Conservation (phyloP, 2,797 vertebrate genomes). For the Molossus molossus region DNA sequence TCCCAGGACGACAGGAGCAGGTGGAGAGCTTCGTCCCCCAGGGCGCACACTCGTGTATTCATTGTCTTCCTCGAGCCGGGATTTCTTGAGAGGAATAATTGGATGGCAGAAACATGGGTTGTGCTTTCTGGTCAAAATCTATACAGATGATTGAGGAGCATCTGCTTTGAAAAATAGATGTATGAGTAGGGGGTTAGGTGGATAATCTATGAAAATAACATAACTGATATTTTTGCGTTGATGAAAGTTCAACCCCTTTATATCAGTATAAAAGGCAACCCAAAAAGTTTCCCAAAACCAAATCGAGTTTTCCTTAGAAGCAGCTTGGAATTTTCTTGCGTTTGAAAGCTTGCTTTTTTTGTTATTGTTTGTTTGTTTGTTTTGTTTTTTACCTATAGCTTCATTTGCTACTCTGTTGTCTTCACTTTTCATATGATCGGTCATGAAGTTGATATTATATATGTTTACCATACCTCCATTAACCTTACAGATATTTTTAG, state of each 20-base stretch:
- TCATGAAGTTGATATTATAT: background rate
- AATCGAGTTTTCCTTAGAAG: slow-evolving; percentile 16
- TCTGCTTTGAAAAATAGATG: background rate
- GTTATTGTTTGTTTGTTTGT: background rate
- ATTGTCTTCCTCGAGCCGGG: background rate
- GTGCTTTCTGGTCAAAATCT: background rate
- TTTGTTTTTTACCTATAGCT: background rate
- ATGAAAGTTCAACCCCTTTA: background rate
- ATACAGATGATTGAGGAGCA: background rate
- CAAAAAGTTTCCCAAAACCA: background rate
- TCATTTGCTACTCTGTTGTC: background rate
- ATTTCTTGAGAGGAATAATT: background rate
- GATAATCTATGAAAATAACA: background rate
- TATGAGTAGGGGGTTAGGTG: background rate
- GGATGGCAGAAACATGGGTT: background rate
- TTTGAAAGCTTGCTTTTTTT: background rate
- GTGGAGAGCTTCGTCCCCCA: background rate
- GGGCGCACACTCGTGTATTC: background rate
- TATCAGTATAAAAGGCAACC: background rate
- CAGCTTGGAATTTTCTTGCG: background rate
- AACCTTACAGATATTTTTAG: background rate
- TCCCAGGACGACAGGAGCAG: background rate
- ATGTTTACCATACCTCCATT: background rate
- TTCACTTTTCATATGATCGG: background rate
- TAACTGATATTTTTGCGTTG: background rate